These are phyloP conservation scores for Ondatra zibethicus DNA, from an alignment of 2,113 vertebrate genomes.

Conservation along the genomic window DNA sequence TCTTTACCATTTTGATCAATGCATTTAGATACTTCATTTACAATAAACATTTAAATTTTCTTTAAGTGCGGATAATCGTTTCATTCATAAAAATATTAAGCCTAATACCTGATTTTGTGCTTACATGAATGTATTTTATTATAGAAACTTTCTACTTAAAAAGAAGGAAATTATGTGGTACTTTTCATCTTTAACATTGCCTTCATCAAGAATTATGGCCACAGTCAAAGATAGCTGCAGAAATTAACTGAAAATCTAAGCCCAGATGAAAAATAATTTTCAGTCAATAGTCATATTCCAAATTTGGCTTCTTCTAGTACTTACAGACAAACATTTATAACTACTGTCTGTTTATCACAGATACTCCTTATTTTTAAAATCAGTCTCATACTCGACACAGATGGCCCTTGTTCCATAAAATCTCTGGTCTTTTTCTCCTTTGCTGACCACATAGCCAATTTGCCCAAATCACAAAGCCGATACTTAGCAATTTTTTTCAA, in stretches of 20 bases:
- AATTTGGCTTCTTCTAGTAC: constrained; percentile 69
- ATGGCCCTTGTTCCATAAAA: constrained; percentile 72
- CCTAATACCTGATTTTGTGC: neutral
- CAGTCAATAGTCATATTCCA: constrained; percentile 61
- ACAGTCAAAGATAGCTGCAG: neutral
- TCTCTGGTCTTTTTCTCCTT: constrained; percentile 77
- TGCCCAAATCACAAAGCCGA: constrained; percentile 76
- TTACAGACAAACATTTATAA: constrained; percentile 9
- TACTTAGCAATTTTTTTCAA: constrained; percentile 71
- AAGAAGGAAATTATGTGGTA: neutral
- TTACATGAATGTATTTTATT: neutral
- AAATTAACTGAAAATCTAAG: constrained; percentile 59
- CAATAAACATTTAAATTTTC: neutral
- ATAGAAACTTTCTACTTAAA: neutral
- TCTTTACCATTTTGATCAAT: neutral
- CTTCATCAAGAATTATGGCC: neutral
- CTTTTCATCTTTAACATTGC: constrained; percentile 44
- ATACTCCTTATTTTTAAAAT: constrained; percentile 65
- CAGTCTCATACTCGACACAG: constrained; percentile 77
- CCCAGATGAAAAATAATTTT: constrained; percentile 59
- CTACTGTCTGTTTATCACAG: constrained; percentile 68
- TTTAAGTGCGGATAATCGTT: neutral
- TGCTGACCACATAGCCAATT: constrained; percentile 79
- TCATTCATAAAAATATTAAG: neutral
- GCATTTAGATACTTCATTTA: neutral